Evolutionary conservation across 2,113 vertebrate species (phyloP).

Genomic region (Brachionichthys hirsutus): DNA sequence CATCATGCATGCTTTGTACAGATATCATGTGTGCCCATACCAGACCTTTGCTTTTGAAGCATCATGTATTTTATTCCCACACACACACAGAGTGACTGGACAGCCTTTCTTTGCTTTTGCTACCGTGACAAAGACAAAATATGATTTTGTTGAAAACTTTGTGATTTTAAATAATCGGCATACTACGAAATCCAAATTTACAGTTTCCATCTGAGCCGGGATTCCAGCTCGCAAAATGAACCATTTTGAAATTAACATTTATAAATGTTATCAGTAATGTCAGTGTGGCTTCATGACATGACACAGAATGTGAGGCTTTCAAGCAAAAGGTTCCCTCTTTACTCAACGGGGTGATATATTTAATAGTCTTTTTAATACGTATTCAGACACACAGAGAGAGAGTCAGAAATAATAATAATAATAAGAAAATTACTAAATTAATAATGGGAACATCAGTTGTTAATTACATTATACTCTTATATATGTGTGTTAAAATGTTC

Average conservation of each 20-base stretch:
- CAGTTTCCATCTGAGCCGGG: neutral
- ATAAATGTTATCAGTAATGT: conserved; percentile 30
- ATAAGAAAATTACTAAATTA: too few relatives aligned
- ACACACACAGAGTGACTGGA: neutral
- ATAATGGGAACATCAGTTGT: too few relatives aligned
- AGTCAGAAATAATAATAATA: too few relatives aligned
- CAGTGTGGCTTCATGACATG: conserved; percentile 5
- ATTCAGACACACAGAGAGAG: too few relatives aligned
- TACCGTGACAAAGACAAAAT: neutral
- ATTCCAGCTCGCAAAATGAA: neutral
- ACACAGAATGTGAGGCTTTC: conserved; percentile 1
- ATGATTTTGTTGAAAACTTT: too few relatives aligned
- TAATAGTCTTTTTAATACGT: too few relatives aligned
- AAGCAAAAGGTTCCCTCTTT: neutral
- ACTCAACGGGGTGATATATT: too few relatives aligned
- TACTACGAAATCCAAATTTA: neutral
- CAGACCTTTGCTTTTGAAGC: conserved; percentile 41
- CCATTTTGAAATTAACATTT: conserved; percentile 14
- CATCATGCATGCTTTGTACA: conserved; percentile 57
- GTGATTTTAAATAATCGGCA: conserved; percentile 1
- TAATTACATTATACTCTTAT: too few relatives aligned
- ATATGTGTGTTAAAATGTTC: too few relatives aligned
- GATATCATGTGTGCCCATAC: conserved; percentile 50
- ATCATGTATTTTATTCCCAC: conserved; percentile 49
- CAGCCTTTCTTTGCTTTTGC: too few relatives aligned